Conservation (phyloP, 2,113 vertebrate species). For the Callopanchax toddi region DNA sequence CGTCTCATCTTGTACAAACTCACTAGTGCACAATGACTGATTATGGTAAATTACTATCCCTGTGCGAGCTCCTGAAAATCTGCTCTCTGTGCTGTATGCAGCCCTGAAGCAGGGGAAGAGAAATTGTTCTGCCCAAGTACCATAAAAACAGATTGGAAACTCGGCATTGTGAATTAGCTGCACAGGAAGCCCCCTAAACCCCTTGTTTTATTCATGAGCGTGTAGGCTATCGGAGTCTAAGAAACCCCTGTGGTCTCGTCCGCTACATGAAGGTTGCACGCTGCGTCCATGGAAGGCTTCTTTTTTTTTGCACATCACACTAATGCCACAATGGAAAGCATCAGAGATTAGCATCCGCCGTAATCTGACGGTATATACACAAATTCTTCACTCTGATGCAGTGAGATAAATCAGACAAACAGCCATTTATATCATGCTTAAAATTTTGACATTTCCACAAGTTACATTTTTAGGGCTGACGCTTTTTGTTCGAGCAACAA, state of each 20-base stretch:
- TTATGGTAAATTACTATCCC: slow-evolving; percentile 76
- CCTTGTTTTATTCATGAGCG: slow-evolving; percentile 85
- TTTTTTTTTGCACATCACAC: slow-evolving; percentile 29
- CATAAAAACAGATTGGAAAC: slow-evolving; percentile 82
- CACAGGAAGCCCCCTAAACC: slow-evolving; percentile 83
- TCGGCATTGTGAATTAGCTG: slow-evolving; percentile 79
- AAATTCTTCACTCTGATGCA: slow-evolving; percentile 50
- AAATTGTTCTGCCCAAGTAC: slow-evolving; percentile 80
- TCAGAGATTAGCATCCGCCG: slow-evolving; percentile 69
- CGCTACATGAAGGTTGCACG: slow-evolving; percentile 80
- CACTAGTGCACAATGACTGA: slow-evolving; percentile 72
- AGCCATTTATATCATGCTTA: slow-evolving; percentile 55
- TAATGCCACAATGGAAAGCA: slow-evolving; percentile 65
- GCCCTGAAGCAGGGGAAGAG: slow-evolving; percentile 71
- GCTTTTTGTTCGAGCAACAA: slow-evolving; percentile 48
- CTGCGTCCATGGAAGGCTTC: slow-evolving; percentile 68
- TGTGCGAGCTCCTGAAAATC: slow-evolving; percentile 70
- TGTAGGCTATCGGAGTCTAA: slow-evolving; percentile 78
- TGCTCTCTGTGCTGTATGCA: slow-evolving; percentile 67
- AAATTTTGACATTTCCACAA: slow-evolving; percentile 56
- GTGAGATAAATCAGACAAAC: slow-evolving; percentile 15
- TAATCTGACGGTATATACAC: slow-evolving; percentile 69
- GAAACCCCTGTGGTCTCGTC: slow-evolving; percentile 82
- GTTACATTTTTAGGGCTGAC: slow-evolving; percentile 44
- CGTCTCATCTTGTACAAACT: slow-evolving; percentile 63